Percentiles rank a stretch among this genome's conserved stretches.
Evolutionary conservation across 2,888 invertebrate species (phyloP).

Genomic region (Drosophila sordidula): DNA sequence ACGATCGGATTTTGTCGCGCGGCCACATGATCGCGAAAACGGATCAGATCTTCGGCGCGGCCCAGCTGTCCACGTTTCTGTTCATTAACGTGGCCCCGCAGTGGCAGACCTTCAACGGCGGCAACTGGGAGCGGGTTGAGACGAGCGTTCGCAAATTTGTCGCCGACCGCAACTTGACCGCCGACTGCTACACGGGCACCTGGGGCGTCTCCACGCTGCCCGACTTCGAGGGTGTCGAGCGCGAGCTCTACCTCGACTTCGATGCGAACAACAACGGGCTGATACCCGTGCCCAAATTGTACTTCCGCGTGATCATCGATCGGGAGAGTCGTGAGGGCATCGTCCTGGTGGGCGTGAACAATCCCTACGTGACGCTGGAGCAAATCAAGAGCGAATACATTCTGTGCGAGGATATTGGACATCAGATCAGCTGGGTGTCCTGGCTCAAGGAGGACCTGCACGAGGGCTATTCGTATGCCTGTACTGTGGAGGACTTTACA

Average conservation of each 20-base stretch:
- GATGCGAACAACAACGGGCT: constrained; percentile 81
- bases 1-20: constrained; percentile 82
- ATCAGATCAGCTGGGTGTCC: constrained; percentile 71
- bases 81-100: constrained; percentile 87
- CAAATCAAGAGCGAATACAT: constrained; percentile 73
- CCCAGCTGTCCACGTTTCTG: constrained; percentile 86
- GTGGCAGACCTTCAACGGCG: constrained; percentile 87
- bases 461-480: constrained; percentile 80
- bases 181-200: constrained; percentile 87
- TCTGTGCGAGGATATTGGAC: constrained; percentile 76
- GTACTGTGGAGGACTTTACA: constrained; percentile 76
- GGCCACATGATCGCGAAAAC: constrained; percentile 86
- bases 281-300: constrained; percentile 86
- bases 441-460: constrained; percentile 74
- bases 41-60: constrained; percentile 86
- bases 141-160: constrained; percentile 85
- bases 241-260: constrained; percentile 82
- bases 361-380: constrained; percentile 78
- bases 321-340: constrained; percentile 84
- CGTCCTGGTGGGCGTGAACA: constrained; percentile 86
- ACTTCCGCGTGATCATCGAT: constrained; percentile 87
- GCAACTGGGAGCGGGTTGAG: constrained; percentile 87
- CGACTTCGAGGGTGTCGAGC: constrained; percentile 83
- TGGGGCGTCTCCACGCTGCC: constrained; percentile 86
- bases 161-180: constrained; percentile 73